phyloP scores from a whole-genome alignment of 2,113 vertebrate species.

The Muscicapa adusta region DNA sequence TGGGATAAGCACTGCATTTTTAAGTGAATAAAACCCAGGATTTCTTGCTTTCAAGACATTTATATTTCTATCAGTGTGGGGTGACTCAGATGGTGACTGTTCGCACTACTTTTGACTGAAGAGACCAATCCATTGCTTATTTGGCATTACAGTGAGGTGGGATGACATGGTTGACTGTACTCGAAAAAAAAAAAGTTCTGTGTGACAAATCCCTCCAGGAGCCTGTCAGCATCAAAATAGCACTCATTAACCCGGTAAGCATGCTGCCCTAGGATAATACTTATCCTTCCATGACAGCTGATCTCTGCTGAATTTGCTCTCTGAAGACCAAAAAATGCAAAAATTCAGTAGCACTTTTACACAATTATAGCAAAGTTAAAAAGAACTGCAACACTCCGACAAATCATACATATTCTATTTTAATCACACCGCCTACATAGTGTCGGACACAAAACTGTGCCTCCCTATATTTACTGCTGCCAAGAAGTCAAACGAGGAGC shows the following conservation, averaged over 20 bases:
- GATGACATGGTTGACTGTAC: rapidly evolving
- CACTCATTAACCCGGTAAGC: not conserved
- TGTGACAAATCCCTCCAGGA: not conserved
- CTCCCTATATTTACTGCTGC: not conserved
- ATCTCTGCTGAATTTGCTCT: not conserved
- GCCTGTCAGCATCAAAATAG: not conserved
- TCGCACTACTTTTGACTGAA: not conserved
- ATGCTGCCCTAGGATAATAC: not conserved
- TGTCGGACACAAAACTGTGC: not conserved
- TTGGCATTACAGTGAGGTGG: not conserved
- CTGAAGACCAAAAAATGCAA: not conserved
- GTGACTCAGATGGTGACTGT: not conserved
- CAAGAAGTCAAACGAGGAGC: not conserved
- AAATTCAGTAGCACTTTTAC: not conserved
- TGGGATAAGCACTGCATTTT: not conserved
- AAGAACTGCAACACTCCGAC: not conserved
- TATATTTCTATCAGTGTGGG: not conserved
- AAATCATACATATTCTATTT: rapidly evolving
- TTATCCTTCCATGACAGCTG: not conserved
- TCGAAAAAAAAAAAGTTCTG: rapidly evolving
- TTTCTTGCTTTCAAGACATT: not conserved
- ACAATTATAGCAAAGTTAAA: not conserved
- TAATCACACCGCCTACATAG: rapidly evolving
- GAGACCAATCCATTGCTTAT: not conserved
- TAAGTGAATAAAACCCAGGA: not conserved